phyloP scores from a whole-genome alignment of 2,888 invertebrate species.

The Caenorhabditis sp. region DNA sequence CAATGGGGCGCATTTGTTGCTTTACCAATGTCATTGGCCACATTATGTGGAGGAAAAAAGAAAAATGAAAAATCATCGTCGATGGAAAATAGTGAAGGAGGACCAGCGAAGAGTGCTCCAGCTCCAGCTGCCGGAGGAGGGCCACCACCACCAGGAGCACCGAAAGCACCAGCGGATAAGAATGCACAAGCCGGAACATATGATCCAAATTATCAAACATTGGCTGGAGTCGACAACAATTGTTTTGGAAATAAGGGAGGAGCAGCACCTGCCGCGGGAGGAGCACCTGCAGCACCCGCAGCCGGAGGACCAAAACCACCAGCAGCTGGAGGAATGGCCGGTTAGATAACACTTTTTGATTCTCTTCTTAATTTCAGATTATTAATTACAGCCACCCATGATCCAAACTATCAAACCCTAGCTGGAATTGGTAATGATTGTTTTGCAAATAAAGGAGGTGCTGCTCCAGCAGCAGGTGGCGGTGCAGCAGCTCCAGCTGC shows the following conservation, averaged over 20 bases:
- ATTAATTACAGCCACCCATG: constrained; percentile 21
- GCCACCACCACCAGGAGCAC: neutral
- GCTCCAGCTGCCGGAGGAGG: neutral
- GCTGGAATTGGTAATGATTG: constrained; percentile 21
- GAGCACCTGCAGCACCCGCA: neutral
- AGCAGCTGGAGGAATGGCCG: constrained; percentile 10
- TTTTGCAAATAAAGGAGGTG: constrained; percentile 23
- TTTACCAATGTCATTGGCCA: neutral
- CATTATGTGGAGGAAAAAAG: neutral
- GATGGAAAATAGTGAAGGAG: neutral
- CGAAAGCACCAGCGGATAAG: constrained; percentile 12
- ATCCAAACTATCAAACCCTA: constrained; percentile 35
- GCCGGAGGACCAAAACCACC: constrained; percentile 13
- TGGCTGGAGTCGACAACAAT: constrained; percentile 20
- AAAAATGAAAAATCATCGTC: neutral
- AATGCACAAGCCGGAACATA: constrained; percentile 13
- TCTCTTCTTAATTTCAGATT: neutral
- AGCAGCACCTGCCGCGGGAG: constrained; percentile 6
- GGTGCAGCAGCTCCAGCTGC: neutral
- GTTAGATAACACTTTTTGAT: neutral
- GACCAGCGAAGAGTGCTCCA: neutral
- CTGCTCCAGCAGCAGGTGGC: constrained; percentile 8
- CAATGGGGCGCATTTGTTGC: neutral
- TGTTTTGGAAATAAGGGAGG: constrained; percentile 12
- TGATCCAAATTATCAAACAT: constrained; percentile 34